Conservation (phyloP, 2,797 vertebrate species). For the Parotocinclus haroldoi region DNA sequence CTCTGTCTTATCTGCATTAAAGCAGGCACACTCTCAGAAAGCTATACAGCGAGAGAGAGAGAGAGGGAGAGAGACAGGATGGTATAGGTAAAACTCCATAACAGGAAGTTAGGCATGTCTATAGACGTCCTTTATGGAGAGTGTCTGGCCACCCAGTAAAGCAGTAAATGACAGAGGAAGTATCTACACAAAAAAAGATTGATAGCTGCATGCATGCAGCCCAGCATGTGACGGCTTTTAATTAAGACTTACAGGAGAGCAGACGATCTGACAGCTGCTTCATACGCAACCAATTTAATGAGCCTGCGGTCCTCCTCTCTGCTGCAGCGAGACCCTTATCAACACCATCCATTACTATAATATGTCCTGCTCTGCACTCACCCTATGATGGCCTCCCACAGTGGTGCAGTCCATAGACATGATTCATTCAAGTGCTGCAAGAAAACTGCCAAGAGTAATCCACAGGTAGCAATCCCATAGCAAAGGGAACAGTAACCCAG, state of each 20-base stretch:
- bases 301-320: constrained; percentile 17
- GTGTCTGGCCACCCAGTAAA: background rate
- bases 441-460: too few relatives aligned
- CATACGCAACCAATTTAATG: constrained; percentile 45
- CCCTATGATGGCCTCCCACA: background rate
- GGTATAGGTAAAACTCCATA: constrained; percentile 25
- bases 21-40: constrained; percentile 13
- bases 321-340: constrained; percentile 35
- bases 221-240: constrained; percentile 48
- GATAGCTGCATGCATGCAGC: constrained; percentile 20
- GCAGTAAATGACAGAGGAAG: constrained; percentile 41
- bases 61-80: too few relatives aligned
- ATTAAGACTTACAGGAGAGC: constrained; percentile 50
- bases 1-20: constrained; percentile 35
- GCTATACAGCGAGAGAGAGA: background rate
- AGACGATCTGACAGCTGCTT: constrained; percentile 48
- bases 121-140: constrained; percentile 3
- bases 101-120: background rate
- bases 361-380: constrained; percentile 11
- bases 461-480: too few relatives aligned
- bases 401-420: background rate
- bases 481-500: too few relatives aligned
- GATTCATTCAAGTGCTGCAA: background rate
- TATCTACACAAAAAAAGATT: constrained; percentile 8
- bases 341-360: constrained; percentile 28